These are phyloP conservation scores for Sarotherodon lohbergeri DNA, from an alignment of 2,113 vertebrate genomes.

Conservation along the genomic window DNA sequence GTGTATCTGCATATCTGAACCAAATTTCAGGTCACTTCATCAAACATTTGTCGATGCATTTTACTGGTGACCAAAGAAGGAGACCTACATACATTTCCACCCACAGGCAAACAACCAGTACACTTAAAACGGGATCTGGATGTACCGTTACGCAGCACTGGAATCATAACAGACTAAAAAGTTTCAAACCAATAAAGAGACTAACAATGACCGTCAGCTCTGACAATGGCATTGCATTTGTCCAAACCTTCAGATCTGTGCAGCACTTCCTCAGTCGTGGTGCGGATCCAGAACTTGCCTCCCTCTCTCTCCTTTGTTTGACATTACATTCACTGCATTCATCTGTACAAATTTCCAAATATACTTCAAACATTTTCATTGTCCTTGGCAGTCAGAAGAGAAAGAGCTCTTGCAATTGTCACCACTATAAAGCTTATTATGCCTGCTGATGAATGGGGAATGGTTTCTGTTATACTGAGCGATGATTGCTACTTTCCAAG, in stretches of 20 bases:
- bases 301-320: background rate
- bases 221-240: background rate
- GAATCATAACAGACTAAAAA: background rate
- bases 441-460: constrained; percentile 33
- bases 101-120: background rate
- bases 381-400: constrained; percentile 28
- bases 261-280: background rate
- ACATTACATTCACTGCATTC: background rate
- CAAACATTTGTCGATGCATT: background rate
- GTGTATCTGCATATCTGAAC: background rate
- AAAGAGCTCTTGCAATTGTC: background rate
- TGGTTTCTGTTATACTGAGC: background rate
- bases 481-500: constrained; percentile 36
- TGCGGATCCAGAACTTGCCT: background rate
- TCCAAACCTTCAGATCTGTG: background rate
- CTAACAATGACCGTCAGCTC: background rate
- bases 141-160: background rate
- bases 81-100: background rate
- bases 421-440: constrained; percentile 30
- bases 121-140: background rate
- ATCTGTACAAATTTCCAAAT: constrained; percentile 8
- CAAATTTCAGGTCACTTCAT: background rate
- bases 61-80: background rate
- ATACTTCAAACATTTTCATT: background rate
- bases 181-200: background rate